Conservation (phyloP, 2,113 vertebrate species). For the Morphnarchus princeps region DNA sequence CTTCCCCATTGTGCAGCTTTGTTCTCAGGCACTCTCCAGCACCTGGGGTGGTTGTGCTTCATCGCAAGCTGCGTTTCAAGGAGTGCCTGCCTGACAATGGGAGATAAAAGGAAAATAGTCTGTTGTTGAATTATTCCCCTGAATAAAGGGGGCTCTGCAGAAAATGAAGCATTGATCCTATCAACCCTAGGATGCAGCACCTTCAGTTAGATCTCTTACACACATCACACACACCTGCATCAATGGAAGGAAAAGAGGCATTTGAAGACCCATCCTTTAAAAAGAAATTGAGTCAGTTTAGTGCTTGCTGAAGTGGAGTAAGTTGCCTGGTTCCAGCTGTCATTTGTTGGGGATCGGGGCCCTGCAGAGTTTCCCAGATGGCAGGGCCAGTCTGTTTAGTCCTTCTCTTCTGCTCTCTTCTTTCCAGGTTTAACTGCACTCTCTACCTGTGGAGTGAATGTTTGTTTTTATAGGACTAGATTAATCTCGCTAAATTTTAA, state of each 20-base stretch:
- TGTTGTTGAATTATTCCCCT: conserved; percentile 53
- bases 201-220: conserved; percentile 63
- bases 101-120: conserved; percentile 58
- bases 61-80: conserved; percentile 32
- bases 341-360: neutral
- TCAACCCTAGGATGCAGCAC: conserved; percentile 21
- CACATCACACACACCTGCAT: conserved; percentile 57
- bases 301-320: conserved; percentile 55
- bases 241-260: conserved; percentile 41
- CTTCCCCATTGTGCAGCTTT: conserved; percentile 50
- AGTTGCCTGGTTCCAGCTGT: conserved; percentile 56
- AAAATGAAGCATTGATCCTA: conserved; percentile 63
- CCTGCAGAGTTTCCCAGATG: conserved; percentile 33
- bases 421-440: neutral
- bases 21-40: conserved; percentile 46
- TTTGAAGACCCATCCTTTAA: conserved; percentile 45
- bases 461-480: neutral
- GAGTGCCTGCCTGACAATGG: conserved; percentile 61
- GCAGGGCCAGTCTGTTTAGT: neutral
- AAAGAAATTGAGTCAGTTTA: conserved; percentile 48
- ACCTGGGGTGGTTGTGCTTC: conserved; percentile 54
- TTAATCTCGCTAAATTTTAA: neutral
- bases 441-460: neutral
- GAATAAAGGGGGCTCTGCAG: conserved; percentile 61
- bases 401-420: neutral